phyloP scores from a whole-genome alignment of 2,888 invertebrate species.

The Stegana nigrithorax region DNA sequence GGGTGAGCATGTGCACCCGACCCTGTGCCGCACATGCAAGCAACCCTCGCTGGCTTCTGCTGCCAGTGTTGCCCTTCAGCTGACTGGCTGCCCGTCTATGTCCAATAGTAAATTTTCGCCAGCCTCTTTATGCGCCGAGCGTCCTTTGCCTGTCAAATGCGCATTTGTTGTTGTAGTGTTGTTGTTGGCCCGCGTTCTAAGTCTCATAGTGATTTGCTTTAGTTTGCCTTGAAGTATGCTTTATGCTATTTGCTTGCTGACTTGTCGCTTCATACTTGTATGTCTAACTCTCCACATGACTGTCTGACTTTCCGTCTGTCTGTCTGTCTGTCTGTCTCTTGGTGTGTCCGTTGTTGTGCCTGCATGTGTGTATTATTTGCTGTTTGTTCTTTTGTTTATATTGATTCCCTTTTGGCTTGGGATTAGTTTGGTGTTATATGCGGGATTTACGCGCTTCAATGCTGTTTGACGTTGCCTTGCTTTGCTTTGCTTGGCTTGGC shows the following conservation, averaged over 20 bases:
- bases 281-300: background rate
- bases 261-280: background rate
- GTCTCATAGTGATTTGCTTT: conserved; percentile 8
- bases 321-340: background rate
- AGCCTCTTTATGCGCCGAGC: too few species aligned
- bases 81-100: background rate
- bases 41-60: too few species aligned
- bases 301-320: background rate
- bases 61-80: conserved; percentile 5
- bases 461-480: too few species aligned
- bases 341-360: background rate
- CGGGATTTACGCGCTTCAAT: conserved; percentile 4
- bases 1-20: background rate
- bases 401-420: conserved; percentile 2
- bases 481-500: too few species aligned
- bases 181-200: too few species aligned
- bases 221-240: conserved; percentile 2
- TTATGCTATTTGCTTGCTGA: background rate
- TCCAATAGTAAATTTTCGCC: conserved; percentile 37
- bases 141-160: conserved; percentile 55
- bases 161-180: conserved; percentile 36
- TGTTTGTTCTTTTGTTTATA: background rate
- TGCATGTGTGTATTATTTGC: background rate
- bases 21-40: too few species aligned
- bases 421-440: conserved; percentile 11